Base-by-base conservation (phyloP, 2,888 invertebrate genomes). In the Diarsia dahlii region DNA sequence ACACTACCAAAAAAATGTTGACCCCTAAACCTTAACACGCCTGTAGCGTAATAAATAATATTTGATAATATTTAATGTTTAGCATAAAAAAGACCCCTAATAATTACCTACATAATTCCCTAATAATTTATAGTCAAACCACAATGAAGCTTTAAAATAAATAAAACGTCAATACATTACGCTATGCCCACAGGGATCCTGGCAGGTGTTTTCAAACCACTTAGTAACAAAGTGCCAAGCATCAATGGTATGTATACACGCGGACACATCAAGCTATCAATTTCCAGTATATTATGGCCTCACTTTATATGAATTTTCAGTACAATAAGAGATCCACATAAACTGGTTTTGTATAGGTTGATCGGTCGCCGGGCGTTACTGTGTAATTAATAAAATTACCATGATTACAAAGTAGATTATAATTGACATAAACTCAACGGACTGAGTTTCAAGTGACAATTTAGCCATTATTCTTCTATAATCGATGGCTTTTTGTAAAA, bases 131-230 rank as follows among this genome's bases (percentile, higher is more conserved):
- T 52, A 60, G 23, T 28, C 45, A 23, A 45, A 50, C 23, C n/a
- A 12, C 45, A 67, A 52, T 52, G 28, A 77, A 71, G 70, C 62
- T 82, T 82, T 63, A n/a, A 58, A 72, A 67, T 34, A 54, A 78
- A 73, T 58, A 60, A 71, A 71, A 39, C 13, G 0, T 48, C 10
- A 34, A 71, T 74, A 56, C 60, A 84, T 74, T 58, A 66, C 58
- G 56, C n/a, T 46, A 45, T 54, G 39, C 5, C 75, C 20, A 39
- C 67, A 66, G 69, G 67, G 75, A 34, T 4, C 48, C 46, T 9
- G 71, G 76, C 84, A 84, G 84, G 86, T 84, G 84, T 62, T 20
- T 48, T 34, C 50, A 63, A 70, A 66, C 48, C 28, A 69, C 69
- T 3, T 20, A 46, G 60, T 34, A 5, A 68, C 68, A 54, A 74